Conservation (phyloP, 2,888 invertebrate species). For the Lordiphosa andalusiaca region DNA sequence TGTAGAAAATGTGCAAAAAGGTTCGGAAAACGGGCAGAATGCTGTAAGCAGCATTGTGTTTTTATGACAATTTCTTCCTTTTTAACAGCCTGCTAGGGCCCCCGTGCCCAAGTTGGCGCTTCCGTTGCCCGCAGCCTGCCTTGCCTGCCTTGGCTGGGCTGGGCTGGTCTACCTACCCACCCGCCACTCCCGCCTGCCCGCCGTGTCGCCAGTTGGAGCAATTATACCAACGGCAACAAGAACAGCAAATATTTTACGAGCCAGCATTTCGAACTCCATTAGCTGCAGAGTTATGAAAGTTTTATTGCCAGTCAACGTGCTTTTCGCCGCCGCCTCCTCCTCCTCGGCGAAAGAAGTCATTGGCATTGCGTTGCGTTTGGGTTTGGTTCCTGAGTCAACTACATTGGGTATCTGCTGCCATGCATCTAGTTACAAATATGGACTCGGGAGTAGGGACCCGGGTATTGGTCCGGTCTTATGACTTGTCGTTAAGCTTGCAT, state of each 20-base stretch:
- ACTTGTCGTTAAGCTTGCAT: constrained; percentile 52
- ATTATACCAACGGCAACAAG: constrained; percentile 50
- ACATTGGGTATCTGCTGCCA: constrained; percentile 25
- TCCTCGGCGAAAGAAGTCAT: constrained; percentile 53
- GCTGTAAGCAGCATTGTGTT: constrained; percentile 20
- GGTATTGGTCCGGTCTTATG: constrained; percentile 43
- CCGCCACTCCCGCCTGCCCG: constrained; percentile 29
- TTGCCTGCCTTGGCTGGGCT: too few relatives aligned
- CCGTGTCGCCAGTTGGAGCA: constrained; percentile 36
- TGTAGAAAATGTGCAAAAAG: constrained; percentile 34
- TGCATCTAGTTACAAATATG: constrained; percentile 33
- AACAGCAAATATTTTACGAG: constrained; percentile 68
- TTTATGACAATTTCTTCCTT: constrained; percentile 72
- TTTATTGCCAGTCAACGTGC: constrained; percentile 69
- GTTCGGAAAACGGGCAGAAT: constrained; percentile 5
- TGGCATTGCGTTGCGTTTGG: constrained; percentile 49
- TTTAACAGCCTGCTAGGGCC: constrained; percentile 39
- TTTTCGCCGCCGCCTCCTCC: constrained; percentile 19
- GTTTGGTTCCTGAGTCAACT: constrained; percentile 28
- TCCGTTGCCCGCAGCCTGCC: constrained; percentile 53
- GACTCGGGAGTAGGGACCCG: constrained; percentile 31
- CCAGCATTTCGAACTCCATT: constrained; percentile 71
- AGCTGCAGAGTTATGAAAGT: constrained; percentile 72
- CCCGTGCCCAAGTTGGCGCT: constrained; percentile 62
- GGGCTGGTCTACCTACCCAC: not conserved